A percentile compares a stretch with the other conserved stretches of the same genome.
Evolutionary conservation across 2,797 vertebrate genomes (phyloP).

Genomic region (Eulemur coronatus): DNA sequence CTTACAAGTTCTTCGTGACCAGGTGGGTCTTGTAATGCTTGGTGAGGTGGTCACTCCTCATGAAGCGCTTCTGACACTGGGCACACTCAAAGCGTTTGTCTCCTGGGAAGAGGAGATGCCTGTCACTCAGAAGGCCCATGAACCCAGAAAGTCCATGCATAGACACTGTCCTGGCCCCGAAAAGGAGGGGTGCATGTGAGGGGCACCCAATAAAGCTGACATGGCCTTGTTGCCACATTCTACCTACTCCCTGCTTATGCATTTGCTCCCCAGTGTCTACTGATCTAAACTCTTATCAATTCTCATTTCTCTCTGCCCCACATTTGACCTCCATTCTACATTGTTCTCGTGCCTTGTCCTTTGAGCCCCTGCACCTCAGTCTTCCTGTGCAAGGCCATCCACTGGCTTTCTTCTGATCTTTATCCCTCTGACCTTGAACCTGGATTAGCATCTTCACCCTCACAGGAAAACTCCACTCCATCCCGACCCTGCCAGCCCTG

Average conservation of each 20-base stretch:
- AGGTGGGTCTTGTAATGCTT: constrained; percentile 99
- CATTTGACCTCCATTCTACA: too few relatives aligned
- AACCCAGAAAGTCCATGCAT: not conserved
- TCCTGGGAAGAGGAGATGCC: constrained; percentile 85
- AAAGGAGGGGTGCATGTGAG: not conserved
- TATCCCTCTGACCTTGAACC: not conserved
- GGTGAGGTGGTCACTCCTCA: constrained; percentile 97
- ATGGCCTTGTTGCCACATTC: not conserved
- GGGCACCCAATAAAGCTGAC: not conserved
- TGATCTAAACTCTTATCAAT: too few relatives aligned
- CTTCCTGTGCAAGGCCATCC: rapidly evolving
- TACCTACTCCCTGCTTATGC: not conserved
- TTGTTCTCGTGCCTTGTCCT: not conserved
- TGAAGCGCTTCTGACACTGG: constrained; percentile 99
- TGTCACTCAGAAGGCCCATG: not conserved
- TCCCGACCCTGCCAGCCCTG: not conserved
- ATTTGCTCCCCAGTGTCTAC: not conserved
- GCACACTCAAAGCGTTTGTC: constrained; percentile 98
- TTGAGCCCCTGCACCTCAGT: not conserved
- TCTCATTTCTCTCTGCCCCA: not conserved
- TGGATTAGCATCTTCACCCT: not conserved
- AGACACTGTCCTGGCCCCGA: not conserved
- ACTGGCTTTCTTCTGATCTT: not conserved
- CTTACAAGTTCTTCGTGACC: constrained; percentile 97
- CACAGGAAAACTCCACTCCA: not conserved